phyloP scores from a whole-genome alignment of 1,140 invertebrate genomes.

The Heterodera carotae region DNA sequence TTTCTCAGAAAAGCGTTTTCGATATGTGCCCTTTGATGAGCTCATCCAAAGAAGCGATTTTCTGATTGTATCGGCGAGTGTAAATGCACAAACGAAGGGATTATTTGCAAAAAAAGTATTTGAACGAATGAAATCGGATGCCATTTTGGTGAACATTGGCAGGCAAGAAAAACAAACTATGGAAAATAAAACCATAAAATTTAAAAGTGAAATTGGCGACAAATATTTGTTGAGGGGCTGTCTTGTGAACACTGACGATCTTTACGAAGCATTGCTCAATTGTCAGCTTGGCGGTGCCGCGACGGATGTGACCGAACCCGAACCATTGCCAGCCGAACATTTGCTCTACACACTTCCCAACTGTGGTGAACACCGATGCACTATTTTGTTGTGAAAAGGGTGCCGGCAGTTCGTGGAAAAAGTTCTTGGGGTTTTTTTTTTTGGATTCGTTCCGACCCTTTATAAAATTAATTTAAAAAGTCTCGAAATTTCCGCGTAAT shows the following conservation, averaged over 20 bases:
- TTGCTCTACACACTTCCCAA: conserved; percentile 78
- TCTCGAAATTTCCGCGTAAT: no score
- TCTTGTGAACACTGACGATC: not conserved
- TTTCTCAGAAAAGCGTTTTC: conserved; percentile 70
- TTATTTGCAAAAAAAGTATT: conserved; percentile 78
- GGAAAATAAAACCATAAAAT: no score
- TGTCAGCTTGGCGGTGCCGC: conserved; percentile 79
- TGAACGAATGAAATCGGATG: conserved; percentile 78
- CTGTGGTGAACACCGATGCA: conserved; percentile 66
- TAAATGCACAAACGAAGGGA: conserved; percentile 76
- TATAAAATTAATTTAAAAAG: no score
- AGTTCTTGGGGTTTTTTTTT: no score
- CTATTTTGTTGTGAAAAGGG: not conserved
- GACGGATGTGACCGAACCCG: conserved; percentile 86
- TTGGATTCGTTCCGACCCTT: no score
- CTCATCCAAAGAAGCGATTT: conserved; percentile 78
- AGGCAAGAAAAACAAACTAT: conserved; percentile 67
- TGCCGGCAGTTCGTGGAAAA: no score
- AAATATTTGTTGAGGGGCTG: not conserved
- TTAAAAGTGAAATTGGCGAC: conserved; percentile 35
- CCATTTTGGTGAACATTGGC: conserved; percentile 81
- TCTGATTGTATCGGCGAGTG: conserved; percentile 75
- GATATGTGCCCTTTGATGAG: conserved; percentile 74
- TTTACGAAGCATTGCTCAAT: not conserved
- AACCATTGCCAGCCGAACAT: conserved; percentile 80